Evolutionary conservation across 2,113 vertebrate genomes (phyloP), one percentile per base, ranked within the genome.

Genomic region (Equus przewalskii): DNA sequence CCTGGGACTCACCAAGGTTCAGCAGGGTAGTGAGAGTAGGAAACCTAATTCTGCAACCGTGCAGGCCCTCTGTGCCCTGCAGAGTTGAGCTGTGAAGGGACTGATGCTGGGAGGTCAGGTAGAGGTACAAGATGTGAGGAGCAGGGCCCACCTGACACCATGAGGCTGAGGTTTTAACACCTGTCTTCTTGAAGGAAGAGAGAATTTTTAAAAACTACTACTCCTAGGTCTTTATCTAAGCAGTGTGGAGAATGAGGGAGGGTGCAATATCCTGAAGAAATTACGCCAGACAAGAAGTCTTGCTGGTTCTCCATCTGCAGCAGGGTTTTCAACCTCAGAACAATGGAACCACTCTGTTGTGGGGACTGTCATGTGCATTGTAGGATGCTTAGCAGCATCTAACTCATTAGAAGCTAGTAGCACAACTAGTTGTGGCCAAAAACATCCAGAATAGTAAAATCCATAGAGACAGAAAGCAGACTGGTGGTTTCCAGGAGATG

Each of bases 241-340:
- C 49, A 76, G 49, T 30, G 0, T 0, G 16, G 58, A 13, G 8
- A 4, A 16, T 0, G 5, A 62, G 7, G 44, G 33, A 83, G 44
- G 56, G 44, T 54, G n/a, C 15, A 1, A n/a, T 1, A 82, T 46
- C 86, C n/a, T 54, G 13, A 22, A 75, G 36, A 26, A 21, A 16
- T 7, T 1, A 1, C 10, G 36, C 4, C 30, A 62, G 6, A 46
- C 41, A 9, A 44, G 73, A 49, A 26, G 41, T 9, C 41, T n/a
- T 1, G 0, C 41, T 11, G 14, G 3, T 22, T 28, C 5, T 46
- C 58, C 41, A 3, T 5, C 49, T 28, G n/a, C 16, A 7, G 15
- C 18, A 33, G 19, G 22, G 14, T 60, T 36, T 78, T 33, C 30
- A 78, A 7, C 80, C 80, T 84, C 30, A 5, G 49, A 19, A 62